These are phyloP conservation scores for Canis aureus DNA, from an alignment of 2,113 vertebrate species.

Conservation along the genomic window DNA sequence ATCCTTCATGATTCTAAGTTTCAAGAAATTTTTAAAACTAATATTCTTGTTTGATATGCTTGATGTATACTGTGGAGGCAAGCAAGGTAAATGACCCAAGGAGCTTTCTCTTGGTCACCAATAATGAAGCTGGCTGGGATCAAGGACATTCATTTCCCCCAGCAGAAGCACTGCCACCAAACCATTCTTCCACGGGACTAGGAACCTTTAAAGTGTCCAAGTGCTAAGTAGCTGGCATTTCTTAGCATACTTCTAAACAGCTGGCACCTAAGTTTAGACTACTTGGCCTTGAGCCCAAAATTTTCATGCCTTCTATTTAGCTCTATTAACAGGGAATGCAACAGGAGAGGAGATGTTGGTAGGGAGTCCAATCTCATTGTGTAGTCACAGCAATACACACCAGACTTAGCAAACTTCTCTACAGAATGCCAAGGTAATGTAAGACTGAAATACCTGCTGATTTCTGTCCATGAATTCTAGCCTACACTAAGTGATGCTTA, in stretches of 20 bases:
- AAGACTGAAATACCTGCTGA: not conserved
- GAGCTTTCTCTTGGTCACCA: not conserved
- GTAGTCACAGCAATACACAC: not conserved
- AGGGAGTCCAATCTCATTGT: not conserved
- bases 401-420: not conserved
- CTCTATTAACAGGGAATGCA: slow-evolving; percentile 25
- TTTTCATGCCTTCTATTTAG: slow-evolving; percentile 4
- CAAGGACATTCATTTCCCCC: not conserved
- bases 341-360: not conserved
- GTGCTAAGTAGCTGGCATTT: not conserved
- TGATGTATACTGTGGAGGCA: not conserved
- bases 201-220: not conserved
- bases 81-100: slow-evolving; percentile 29
- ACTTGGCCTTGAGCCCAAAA: not conserved
- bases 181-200: not conserved
- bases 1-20: slow-evolving; percentile 21
- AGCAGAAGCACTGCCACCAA: not conserved
- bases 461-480: not conserved
- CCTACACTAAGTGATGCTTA: not conserved
- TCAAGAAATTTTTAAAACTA: slow-evolving; percentile 58
- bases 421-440: not conserved
- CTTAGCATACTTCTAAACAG: not conserved
- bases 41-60: slow-evolving; percentile 40
- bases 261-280: not conserved
- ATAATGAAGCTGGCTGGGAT: not conserved